Percentiles rank a stretch among this genome's conserved stretches.
These are phyloP conservation scores for Cladopsammia gracilis DNA, from an alignment of 64 coral and sea anemone genomes.

Conservation along the genomic window DNA sequence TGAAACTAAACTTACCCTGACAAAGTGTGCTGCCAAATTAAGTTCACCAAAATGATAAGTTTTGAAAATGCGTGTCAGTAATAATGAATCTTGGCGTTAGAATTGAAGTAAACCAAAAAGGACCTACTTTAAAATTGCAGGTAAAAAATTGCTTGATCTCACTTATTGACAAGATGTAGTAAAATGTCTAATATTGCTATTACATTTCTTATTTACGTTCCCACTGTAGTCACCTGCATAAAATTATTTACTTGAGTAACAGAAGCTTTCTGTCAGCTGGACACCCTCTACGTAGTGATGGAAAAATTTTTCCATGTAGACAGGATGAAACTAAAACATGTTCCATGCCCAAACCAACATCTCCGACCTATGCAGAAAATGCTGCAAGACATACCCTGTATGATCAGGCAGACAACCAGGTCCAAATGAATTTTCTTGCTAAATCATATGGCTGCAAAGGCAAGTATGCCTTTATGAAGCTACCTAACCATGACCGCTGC, in stretches of 20 bases:
- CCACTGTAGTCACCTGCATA: slow-evolving; percentile 35
- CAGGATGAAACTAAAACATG: background rate
- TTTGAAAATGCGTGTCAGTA: too few species aligned
- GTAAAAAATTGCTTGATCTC: too few species aligned
- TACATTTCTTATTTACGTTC: too few species aligned
- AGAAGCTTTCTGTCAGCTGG: slow-evolving; percentile 1
- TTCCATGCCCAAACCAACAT: background rate
- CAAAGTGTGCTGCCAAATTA: too few species aligned
- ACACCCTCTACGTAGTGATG: slow-evolving; percentile 30
- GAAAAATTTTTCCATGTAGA: slow-evolving; percentile 25
- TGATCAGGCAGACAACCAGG: background rate
- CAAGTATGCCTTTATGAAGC: slow-evolving; percentile 17
- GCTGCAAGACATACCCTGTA: background rate
- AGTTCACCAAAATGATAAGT: too few species aligned
- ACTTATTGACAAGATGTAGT: too few species aligned
- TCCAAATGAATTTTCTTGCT: slow-evolving; percentile 11
- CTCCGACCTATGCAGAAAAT: background rate
- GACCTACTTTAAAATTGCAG: too few species aligned
- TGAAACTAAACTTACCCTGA: too few species aligned
- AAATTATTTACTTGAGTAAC: slow-evolving; percentile 53
- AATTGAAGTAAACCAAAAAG: too few species aligned
- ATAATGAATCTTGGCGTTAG: too few species aligned
- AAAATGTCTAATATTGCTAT: too few species aligned
- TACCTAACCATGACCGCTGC: slow-evolving; percentile 55
- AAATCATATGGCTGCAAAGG: slow-evolving; percentile 55